Base-by-base conservation (phyloP, 2,888 invertebrate genomes). In the Liodrosophila aerea region DNA sequence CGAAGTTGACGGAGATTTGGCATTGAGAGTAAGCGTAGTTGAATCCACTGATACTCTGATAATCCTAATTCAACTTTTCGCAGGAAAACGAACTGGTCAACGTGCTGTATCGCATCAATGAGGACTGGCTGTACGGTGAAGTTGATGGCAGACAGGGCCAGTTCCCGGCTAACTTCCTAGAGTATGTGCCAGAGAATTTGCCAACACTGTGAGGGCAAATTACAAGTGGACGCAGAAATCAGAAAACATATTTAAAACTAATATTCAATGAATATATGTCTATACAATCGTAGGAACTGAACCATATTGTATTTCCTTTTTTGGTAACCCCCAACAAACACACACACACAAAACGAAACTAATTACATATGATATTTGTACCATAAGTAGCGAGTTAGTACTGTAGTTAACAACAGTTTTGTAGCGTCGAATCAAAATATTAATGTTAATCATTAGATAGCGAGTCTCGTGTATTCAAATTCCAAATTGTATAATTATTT, bases 101-200 rank as follows among this genome's bases (percentile, higher is more conserved):
- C 45, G 92, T 96, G 52, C 90, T 93, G 36, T 92, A 93, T 71
- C 93, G 92, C 90, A 91, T 95, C 73, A 94, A 94, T 78, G 92
- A 93, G 46, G 94, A 95, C 76, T 96, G 96, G 96, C 92, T 94
- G 57, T 94, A 92, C 85, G 96, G 96, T 11, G 94, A 94, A 87
- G 92, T 92, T 70, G 91, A 92, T 59, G 93, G 93, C 29, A 89
- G 90, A 64, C 92, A 90, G 85, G 96, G 96, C 68, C 95, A 95
- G 88, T 96, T 96, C 90, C 96, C 96, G 51, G 91, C 92, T 22
- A 94, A 94, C 91, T 95, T 94, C 89, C 93, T 95, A 60, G 93
- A 94, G 89, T 89, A 90, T 86, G 88, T 92, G 82, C 92, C 92
- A 60, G 85, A 73, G 37, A 89, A 90, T 88, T 84, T 92, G 82